A percentile compares a stretch with the other conserved stretches of the same genome.
These are phyloP conservation scores for Aurelia sp. DNA, from an alignment of 30 jellyfish, hydroid and myxozoan genomes.

Conservation along the genomic window DNA sequence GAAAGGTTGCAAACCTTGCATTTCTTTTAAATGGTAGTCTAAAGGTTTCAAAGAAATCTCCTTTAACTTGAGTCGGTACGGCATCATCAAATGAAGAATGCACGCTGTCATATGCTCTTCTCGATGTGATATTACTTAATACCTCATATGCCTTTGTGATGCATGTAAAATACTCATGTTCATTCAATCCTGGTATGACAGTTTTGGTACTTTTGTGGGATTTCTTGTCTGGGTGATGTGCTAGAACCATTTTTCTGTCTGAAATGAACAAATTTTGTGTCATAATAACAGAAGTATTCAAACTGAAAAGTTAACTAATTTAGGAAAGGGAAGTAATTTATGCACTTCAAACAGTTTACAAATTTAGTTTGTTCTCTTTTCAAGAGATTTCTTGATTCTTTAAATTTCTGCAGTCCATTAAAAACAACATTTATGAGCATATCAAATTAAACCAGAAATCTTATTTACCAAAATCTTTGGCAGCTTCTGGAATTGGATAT, in stretches of 20 bases:
- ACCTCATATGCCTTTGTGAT: conserved; percentile 92
- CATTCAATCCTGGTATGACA: conserved; percentile 81
- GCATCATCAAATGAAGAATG: conserved; percentile 83
- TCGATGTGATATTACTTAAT: conserved; percentile 65
- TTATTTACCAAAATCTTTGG: too few relatives aligned
- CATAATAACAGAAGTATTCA: background rate
- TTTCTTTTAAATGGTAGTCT: conserved; percentile 63
- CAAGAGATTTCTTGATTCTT: too few relatives aligned
- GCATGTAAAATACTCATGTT: conserved; percentile 93
- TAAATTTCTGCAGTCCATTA: too few relatives aligned
- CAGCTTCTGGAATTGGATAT: too few relatives aligned
- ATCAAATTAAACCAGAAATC: too few relatives aligned
- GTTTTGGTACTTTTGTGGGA: conserved; percentile 1
- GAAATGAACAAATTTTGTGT: background rate
- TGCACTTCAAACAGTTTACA: too few relatives aligned
- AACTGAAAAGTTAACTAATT: too few relatives aligned
- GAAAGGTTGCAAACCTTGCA: conserved; percentile 62
- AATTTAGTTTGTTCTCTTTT: too few relatives aligned
- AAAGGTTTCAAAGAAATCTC: conserved; percentile 80
- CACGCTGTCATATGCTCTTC: conserved; percentile 96
- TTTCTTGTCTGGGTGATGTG: conserved; percentile 96
- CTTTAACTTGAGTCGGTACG: conserved; percentile 80
- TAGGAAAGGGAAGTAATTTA: too few relatives aligned
- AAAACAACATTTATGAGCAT: too few relatives aligned
- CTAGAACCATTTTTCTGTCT: conserved; percentile 89